phyloP scores from a whole-genome alignment of 2,888 invertebrate species.

The Eupithecia tripunctaria region DNA sequence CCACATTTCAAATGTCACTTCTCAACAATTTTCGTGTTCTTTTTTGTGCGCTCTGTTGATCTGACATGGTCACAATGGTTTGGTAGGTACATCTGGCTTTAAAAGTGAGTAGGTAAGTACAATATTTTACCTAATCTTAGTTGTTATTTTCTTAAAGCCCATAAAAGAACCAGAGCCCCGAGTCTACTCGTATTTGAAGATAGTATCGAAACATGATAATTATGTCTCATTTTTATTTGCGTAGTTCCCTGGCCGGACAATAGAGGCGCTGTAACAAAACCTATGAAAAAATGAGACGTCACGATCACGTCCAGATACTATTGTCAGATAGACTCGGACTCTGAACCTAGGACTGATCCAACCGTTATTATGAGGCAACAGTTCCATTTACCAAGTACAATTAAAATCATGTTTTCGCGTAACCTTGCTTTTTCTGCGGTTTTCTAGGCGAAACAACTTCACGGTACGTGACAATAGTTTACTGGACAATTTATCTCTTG shows the following conservation, averaged over 20 bases:
- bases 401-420: conserved; percentile 43
- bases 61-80: not conserved
- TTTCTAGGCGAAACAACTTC: conserved; percentile 51
- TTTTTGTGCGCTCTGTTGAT: conserved; percentile 1
- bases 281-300: no score
- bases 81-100: not conserved
- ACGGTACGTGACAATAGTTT: conserved; percentile 58
- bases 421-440: conserved; percentile 45
- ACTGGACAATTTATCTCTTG: conserved; percentile 45
- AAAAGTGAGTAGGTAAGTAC: conserved; percentile 2
- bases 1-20: conserved; percentile 19
- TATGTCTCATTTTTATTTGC: no score
- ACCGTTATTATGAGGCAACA: conserved; percentile 31
- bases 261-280: no score
- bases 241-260: no score
- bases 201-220: no score
- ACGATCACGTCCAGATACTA: no score
- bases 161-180: conserved; percentile 10
- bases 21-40: conserved; percentile 7
- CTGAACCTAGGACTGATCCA: conserved; percentile 13
- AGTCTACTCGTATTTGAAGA: no score
- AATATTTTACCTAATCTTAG: not conserved
- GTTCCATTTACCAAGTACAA: conserved; percentile 35
- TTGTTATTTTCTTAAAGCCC: not conserved
- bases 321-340: no score